Evolutionary conservation across 2,888 invertebrate species (phyloP).

Genomic region (Oxycera nigricornis): DNA sequence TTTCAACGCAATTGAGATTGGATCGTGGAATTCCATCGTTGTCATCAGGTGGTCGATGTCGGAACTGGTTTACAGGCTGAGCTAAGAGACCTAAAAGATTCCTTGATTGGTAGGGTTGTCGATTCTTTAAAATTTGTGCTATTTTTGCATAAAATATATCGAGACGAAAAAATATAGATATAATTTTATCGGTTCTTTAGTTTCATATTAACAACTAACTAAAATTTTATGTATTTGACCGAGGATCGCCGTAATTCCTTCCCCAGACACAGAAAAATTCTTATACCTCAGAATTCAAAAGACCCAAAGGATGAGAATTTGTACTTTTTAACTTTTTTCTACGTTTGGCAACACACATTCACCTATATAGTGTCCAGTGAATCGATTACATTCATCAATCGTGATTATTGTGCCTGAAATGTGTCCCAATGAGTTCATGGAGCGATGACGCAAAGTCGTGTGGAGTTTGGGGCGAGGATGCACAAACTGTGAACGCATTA

Average conservation of each 20-base stretch:
- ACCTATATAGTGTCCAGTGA: not conserved
- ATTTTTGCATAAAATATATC: no score
- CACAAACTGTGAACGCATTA: slow-evolving; percentile 38
- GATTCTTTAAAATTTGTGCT: no score
- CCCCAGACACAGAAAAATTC: no score
- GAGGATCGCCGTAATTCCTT: no score
- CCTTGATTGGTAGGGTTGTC: no score
- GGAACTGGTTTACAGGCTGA: slow-evolving; percentile 40
- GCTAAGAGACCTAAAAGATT: no score
- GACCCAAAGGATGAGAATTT: no score
- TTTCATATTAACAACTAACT: not conserved
- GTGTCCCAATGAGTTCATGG: slow-evolving; percentile 28
- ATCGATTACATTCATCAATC: not conserved
- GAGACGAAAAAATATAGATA: not conserved
- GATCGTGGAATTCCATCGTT: slow-evolving; percentile 20
- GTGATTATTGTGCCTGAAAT: slow-evolving; percentile 27
- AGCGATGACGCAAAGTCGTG: not conserved
- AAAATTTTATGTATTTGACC: no score
- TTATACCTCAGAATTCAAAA: no score
- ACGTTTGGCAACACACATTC: not conserved
- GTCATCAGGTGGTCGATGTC: slow-evolving; percentile 42
- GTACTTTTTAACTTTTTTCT: no score
- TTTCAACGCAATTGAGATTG: not conserved
- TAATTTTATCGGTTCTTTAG: not conserved
- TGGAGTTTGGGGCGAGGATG: not conserved